A percentile compares a stretch with the other conserved stretches of the same genome.
Conservation (phyloP, 1,140 invertebrate genomes). For the Hylaeus anthracinus region DNA sequence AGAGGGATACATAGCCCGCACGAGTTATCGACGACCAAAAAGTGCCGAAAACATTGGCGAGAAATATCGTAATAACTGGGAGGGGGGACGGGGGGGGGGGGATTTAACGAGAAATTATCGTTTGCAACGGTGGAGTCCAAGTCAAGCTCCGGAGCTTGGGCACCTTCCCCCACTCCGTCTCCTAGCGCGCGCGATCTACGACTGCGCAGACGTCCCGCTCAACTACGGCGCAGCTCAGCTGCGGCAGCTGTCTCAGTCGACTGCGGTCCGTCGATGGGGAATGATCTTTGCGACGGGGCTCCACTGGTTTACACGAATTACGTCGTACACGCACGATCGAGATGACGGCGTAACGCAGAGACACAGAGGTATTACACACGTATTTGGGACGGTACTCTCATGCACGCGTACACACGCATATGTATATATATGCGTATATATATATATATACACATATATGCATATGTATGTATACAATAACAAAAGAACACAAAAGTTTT, state of each 20-base stretch:
- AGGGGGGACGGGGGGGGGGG: not conserved
- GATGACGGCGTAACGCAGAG: not conserved
- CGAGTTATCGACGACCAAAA: constrained; percentile 41
- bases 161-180: no score
- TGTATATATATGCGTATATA: no score
- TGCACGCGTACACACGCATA: not conserved
- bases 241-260: no score
- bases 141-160: no score
- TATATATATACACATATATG: no score
- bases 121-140: not conserved
- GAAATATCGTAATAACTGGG: not conserved
- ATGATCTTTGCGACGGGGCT: no score
- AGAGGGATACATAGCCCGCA: constrained; percentile 32
- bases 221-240: no score
- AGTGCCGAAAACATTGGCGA: constrained; percentile 42
- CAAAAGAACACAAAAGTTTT: constrained; percentile 2
- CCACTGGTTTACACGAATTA: no score
- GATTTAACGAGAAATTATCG: not conserved
- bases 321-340: constrained; percentile 20
- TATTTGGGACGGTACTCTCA: not conserved
- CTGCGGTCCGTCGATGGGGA: no score
- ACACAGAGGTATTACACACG: not conserved
- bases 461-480: not conserved
- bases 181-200: no score
- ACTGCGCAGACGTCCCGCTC: no score